Evolutionary conservation across 2,113 vertebrate genomes (phyloP), one percentile per base, ranked within the genome.

Genomic region (Crotalus viridis): DNA sequence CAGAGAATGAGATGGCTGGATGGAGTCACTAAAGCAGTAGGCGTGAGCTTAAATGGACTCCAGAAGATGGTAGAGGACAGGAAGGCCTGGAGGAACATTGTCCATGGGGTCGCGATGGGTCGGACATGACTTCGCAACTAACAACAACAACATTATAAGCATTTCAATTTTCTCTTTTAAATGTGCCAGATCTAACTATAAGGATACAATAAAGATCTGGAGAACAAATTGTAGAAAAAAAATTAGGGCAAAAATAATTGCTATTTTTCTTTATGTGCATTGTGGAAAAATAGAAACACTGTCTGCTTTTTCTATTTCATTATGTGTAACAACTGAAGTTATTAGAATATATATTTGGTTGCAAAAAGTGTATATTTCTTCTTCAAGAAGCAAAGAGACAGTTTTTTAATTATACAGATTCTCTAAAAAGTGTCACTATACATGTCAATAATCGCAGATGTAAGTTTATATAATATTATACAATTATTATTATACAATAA

Each of bases 91-190:
- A 48, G 48, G 48, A 48, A 48, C 48, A 6, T 8, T 48, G 6
- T 48, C 48, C 48, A 48, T 48, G 48, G 48, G 6, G 48, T 48
- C 1, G 48, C 1, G 48, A 48, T 48, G 7, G 48, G 48, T 48
- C 48, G 8, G 48, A 48, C 48, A 48, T 8, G 48, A 48, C 48
- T 48, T 48, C 1, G 48, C 48, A 48, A 48, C 48, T 8, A 48
- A 48, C 48, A 48, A 48, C 48, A 48, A 8, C 48, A 48, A 8
- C 1, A 48, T 39, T 51, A 61, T 87, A 86, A 0, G 0, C 3
- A 54, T 1, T 28, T 1, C 2, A 90, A 64, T 57, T 48, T 89
- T 51, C 28, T 59, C 39, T 91, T 92, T 4, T 17, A 69, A 91
- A 26, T 92, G 22, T 13, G 8, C 46, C 85, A 86, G 54, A 39